Evolutionary conservation across 2,797 vertebrate genomes (phyloP), one percentile per base, ranked within the genome.

Genomic region (Sebastes hopkinsi): DNA sequence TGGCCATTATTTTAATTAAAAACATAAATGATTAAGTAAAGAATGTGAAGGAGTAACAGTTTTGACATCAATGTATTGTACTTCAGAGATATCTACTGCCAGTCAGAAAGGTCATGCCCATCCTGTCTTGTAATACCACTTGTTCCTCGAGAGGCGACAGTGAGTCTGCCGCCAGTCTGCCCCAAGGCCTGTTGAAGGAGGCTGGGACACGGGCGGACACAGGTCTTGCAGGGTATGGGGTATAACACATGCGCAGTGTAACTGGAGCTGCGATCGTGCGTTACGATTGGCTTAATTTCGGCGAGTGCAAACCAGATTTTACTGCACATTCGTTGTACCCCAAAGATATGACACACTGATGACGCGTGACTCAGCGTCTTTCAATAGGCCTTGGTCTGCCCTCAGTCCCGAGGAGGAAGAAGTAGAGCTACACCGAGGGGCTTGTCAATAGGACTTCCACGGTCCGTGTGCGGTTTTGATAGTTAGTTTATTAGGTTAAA

Each of bases 1-100:
- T 52, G 46, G 46, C 46, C 46, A 52, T 0, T 0, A 52, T 52
- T 52, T 52, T 52, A 18, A 0, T 52, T 52, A 0, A 42, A 42
- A 42, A 1, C 0, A 42, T 52, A 52, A 52, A 52, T 0, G 0
- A 52, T 52, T 2, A 18, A n/a, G 7, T 8, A 52, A 52, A 52
- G 46, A 52, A 52, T 52, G 46, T 1, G 16, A 52, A 52, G 18
- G 20, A n/a, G 46, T 52, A 20, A 52, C 46, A 52, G 46, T 52
- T 20, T n/a, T 52, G 46, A 52, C 3, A 0, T 52, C 20, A 52
- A 52, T 52, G 46, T 52, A 0, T 42, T 42, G 0, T 42, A 42
- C 38, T 42, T 0, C 38, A 7, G 38, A 42, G 38, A 0, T 42
- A 42, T 42, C 14, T 42, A 16, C 38, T 42, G 13, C 38, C 38